A percentile compares a stretch with the other conserved stretches of the same genome.
These are phyloP conservation scores for Bombylius major DNA, from an alignment of 2,888 invertebrate species.

Conservation along the genomic window DNA sequence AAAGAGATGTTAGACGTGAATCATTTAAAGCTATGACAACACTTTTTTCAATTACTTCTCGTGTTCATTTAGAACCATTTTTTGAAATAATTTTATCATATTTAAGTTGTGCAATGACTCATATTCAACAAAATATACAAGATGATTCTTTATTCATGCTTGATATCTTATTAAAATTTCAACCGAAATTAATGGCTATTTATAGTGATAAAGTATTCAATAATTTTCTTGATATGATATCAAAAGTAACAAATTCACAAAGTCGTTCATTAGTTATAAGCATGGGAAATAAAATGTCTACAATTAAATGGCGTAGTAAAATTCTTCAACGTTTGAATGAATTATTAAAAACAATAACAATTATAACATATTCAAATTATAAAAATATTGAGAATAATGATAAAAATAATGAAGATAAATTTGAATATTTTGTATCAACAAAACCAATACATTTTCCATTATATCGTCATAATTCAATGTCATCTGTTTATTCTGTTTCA, in stretches of 20 bases:
- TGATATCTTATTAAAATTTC: conserved; percentile 58
- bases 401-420: no score
- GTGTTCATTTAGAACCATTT: conserved; percentile 43
- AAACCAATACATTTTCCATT: conserved; percentile 8
- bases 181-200: conserved; percentile 51
- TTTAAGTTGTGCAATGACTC: conserved; percentile 80
- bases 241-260: conserved; percentile 39
- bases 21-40: conserved; percentile 38
- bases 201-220: conserved; percentile 60
- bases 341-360: conserved; percentile 34
- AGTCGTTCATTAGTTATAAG: conserved; percentile 55
- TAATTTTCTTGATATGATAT: conserved; percentile 76
- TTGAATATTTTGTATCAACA: no score
- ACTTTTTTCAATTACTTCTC: conserved; percentile 21
- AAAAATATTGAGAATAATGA: conserved; percentile 18
- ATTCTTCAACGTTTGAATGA: conserved; percentile 58
- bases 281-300: conserved; percentile 58
- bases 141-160: conserved; percentile 71
- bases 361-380: conserved; percentile 15
- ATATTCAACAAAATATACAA: conserved; percentile 66
- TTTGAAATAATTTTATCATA: conserved; percentile 66
- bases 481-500: conserved; percentile 28
- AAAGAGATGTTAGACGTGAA: conserved; percentile 42
- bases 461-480: conserved; percentile 4
- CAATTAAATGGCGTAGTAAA: conserved; percentile 65